Evolutionary conservation across 1,140 invertebrate species (phyloP).

Genomic region (Scaptomyza hsui): DNA sequence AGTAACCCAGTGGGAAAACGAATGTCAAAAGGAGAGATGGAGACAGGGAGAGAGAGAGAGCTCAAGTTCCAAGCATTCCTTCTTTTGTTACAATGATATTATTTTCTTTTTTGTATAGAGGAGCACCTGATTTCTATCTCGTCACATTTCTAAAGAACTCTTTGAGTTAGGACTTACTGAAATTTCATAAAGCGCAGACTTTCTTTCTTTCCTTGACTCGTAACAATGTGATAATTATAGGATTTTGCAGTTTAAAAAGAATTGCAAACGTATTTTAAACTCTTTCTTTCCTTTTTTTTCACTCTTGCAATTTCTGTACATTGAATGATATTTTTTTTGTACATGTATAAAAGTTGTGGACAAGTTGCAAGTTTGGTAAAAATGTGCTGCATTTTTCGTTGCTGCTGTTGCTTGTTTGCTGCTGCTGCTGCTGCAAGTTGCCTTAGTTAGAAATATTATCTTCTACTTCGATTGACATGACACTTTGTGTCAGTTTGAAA

Average conservation of each 20-base stretch:
- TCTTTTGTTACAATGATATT: slow-evolving; percentile 13
- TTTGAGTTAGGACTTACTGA: neutral
- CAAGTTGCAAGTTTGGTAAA: slow-evolving; percentile 34
- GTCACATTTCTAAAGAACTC: neutral
- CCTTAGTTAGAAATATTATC: slow-evolving; percentile 54
- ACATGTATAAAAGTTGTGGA: slow-evolving; percentile 32
- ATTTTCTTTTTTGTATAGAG: too few species aligned
- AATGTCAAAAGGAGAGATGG: slow-evolving; percentile 1
- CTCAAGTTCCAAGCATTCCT: neutral
- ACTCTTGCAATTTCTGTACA: slow-evolving; percentile 18
- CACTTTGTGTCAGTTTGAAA: slow-evolving; percentile 76
- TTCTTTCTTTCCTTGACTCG: neutral
- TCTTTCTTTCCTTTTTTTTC: neutral
- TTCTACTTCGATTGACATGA: slow-evolving; percentile 81
- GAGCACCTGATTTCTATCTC: slow-evolving; percentile 2
- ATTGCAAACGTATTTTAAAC: neutral
- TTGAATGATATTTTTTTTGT: neutral
- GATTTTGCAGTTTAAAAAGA: slow-evolving; percentile 2
- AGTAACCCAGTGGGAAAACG: slow-evolving; percentile 20
- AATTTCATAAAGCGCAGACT: neutral
- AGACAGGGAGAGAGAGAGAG: slow-evolving; percentile 20
- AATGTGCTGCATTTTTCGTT: slow-evolving; percentile 22
- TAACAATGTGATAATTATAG: slow-evolving; percentile 58
- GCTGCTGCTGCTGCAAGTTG: slow-evolving; percentile 14
- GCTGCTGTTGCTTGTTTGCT: slow-evolving; percentile 26